phyloP scores from a whole-genome alignment of 2,797 vertebrate species.

The Simalia tracyae region DNA sequence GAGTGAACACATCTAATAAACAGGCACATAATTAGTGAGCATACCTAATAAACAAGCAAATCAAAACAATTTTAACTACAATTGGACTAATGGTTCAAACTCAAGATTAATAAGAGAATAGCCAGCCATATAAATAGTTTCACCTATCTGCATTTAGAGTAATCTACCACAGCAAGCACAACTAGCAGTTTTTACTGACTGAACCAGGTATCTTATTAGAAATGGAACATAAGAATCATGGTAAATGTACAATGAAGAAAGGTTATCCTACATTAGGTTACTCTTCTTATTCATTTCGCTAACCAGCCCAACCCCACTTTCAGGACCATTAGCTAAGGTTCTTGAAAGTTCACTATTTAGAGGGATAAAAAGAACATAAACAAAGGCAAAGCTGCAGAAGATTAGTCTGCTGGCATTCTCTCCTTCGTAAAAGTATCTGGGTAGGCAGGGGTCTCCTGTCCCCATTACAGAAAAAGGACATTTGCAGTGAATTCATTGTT shows the following conservation, averaged over 20 bases:
- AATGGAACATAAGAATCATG: background rate
- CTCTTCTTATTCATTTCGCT: background rate
- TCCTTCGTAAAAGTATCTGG: background rate
- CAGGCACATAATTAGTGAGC: background rate
- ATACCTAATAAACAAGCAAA: background rate
- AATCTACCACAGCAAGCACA: background rate
- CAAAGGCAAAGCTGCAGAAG: background rate
- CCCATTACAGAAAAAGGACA: background rate
- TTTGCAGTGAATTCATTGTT: background rate
- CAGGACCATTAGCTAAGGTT: background rate
- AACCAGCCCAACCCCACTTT: background rate
- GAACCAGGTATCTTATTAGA: background rate
- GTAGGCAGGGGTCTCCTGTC: background rate
- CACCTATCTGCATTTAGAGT: background rate
- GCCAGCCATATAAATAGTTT: background rate
- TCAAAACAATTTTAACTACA: background rate
- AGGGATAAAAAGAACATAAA: background rate
- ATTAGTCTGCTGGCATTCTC: background rate
- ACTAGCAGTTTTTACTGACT: background rate
- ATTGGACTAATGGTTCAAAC: background rate
- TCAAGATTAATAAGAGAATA: background rate
- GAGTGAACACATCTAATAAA: background rate
- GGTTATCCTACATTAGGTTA: background rate
- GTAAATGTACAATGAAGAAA: background rate
- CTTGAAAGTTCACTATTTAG: background rate